Evolutionary conservation across 2,797 vertebrate genomes (phyloP).

Genomic region (Neosilurus mollespiculum): DNA sequence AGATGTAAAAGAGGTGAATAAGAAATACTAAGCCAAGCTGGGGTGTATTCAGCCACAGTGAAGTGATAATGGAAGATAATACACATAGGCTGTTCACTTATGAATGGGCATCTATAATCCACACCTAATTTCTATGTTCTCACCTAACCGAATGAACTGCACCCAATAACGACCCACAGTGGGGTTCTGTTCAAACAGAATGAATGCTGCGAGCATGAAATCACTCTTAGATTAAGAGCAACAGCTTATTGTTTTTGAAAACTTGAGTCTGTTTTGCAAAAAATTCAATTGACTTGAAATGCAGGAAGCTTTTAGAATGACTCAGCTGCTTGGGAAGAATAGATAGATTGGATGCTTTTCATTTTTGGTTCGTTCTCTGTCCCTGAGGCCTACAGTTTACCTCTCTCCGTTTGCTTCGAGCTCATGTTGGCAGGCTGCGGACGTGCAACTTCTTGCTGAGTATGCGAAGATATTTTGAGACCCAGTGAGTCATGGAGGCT

Average conservation of each 20-base stretch:
- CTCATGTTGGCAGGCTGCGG: constrained; percentile 32
- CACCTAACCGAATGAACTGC: not conserved
- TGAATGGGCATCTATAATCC: too few relatives aligned
- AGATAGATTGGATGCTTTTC: constrained; percentile 35
- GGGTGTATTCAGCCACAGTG: too few relatives aligned
- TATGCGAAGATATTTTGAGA: constrained; percentile 48
- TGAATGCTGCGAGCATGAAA: not conserved
- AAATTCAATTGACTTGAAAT: constrained; percentile 20
- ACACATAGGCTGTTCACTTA: too few relatives aligned
- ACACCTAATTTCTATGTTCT: not conserved
- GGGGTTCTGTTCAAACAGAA: not conserved
- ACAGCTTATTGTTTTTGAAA: not conserved
- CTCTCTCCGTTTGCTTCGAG: constrained; percentile 11
- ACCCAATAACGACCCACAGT: not conserved
- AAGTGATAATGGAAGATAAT: too few relatives aligned
- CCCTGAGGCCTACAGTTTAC: constrained; percentile 22
- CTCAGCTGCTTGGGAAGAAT: constrained; percentile 27
- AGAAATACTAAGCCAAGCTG: too few relatives aligned
- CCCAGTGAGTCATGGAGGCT: constrained; percentile 39
- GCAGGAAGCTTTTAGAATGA: constrained; percentile 26
- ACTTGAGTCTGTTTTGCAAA: not conserved
- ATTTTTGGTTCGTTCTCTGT: not conserved
- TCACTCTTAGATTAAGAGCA: not conserved
- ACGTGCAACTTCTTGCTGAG: constrained; percentile 41
- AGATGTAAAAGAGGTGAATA: too few relatives aligned